These are phyloP conservation scores for Patiria miniata DNA, from an alignment of 35 echinoderm and acorn worm genomes.

Conservation along the genomic window DNA sequence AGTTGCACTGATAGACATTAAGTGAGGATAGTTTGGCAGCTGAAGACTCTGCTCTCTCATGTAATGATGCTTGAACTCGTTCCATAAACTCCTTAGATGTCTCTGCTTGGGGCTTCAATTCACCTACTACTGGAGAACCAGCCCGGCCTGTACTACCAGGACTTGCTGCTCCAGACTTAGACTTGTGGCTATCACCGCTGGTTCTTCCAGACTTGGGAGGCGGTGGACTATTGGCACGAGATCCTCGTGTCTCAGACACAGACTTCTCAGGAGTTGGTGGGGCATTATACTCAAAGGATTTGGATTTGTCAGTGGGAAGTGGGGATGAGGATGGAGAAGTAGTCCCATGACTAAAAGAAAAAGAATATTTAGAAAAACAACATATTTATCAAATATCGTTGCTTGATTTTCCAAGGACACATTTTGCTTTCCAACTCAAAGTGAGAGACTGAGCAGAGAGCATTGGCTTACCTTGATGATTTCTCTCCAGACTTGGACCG, in stretches of 20 bases:
- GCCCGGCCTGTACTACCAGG: neutral
- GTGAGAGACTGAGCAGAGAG: too few species aligned
- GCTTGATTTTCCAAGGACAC: too few species aligned
- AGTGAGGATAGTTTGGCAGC: slow-evolving; percentile 53
- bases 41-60: slow-evolving; percentile 23
- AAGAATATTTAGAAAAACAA: neutral
- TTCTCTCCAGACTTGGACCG: slow-evolving; percentile 74
- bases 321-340: slow-evolving; percentile 6
- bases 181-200: slow-evolving; percentile 1
- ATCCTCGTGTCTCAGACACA: neutral
- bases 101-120: neutral
- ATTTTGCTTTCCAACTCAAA: too few species aligned
- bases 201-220: neutral
- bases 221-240: neutral
- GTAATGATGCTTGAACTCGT: neutral
- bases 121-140: neutral
- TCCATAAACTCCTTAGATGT: slow-evolving; percentile 17
- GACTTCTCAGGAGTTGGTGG: neutral
- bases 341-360: slow-evolving; percentile 11
- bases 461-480: neutral
- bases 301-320: slow-evolving; percentile 14
- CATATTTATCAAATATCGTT: too few species aligned
- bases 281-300: neutral
- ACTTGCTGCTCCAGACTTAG: slow-evolving; percentile 4
- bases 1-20: slow-evolving; percentile 90